Conservation (phyloP, 2,797 vertebrate species). For the Eulemur albifrons region DNA sequence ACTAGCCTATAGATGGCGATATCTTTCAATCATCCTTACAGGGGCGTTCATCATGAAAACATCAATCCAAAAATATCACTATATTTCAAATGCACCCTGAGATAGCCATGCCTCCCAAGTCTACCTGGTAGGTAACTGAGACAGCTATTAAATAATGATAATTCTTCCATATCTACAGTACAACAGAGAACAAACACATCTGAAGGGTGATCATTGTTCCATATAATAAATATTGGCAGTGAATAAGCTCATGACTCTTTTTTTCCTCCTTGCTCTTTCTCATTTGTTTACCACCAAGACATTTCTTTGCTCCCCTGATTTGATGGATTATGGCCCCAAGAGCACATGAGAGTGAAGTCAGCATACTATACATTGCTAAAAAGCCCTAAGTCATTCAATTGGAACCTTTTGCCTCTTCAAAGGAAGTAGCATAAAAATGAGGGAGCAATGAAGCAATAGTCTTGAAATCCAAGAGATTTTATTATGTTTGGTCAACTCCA, state of each 20-base stretch:
- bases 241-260: background rate
- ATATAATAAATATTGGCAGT: background rate
- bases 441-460: background rate
- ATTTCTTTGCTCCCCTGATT: background rate
- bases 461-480: background rate
- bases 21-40: background rate
- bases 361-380: background rate
- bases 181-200: slow-evolving; percentile 12
- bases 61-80: background rate
- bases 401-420: background rate
- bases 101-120: background rate
- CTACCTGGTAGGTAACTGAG: background rate
- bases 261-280: slow-evolving; percentile 21
- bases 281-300: background rate
- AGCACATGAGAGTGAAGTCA: slow-evolving; percentile 30
- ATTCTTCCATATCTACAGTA: background rate
- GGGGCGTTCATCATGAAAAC: background rate
- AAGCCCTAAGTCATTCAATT: background rate
- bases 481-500: slow-evolving; percentile 30
- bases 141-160: background rate
- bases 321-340: background rate
- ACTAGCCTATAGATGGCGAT: background rate
- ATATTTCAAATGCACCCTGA: background rate
- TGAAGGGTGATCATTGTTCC: background rate
- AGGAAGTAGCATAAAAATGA: slow-evolving; percentile 4